Evolutionary conservation across 2,797 vertebrate genomes (phyloP), one percentile per base, ranked within the genome.

Genomic region (Lithobates pipiens): DNA sequence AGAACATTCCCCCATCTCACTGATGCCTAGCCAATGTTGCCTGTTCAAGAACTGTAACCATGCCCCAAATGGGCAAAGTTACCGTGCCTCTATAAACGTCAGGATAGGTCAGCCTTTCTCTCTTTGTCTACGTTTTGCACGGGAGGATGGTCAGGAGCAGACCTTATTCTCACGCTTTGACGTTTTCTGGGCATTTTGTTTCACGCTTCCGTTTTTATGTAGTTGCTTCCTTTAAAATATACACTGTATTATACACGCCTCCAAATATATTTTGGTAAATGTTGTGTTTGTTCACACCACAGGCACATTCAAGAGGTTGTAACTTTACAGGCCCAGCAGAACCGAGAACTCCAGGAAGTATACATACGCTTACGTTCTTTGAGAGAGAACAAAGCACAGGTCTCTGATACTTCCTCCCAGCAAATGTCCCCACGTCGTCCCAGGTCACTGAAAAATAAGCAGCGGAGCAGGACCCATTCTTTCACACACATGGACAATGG

Each of bases 231-330:
- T 46, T 46, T 46, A 11, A 39, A 46, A 46, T 13, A 3, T 46
- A 15, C 11, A 13, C 3, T 46, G 3, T 15, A 46, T 46, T 46
- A 15, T 13, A 39, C 63, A 39, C 8, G 0, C 9, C 39, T 10
- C 39, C 6, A 39, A 36, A 36, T 36, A 39, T 39, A 39, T 9
- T 13, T 25, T 4, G 4, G 29, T 32, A 70, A 10, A 23, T 21
- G 23, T 23, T 23, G 1, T 71, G 8, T 42, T 50, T 71, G 8
- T 42, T 50, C 10, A 0, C 27, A 34, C 21, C 67, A 50, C 74
- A 98, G 97, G 92, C 97, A 98, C 91, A 97, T 98, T 89, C 96
- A 95, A 89, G 97, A 98, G 88, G 97, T 98, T 89, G 96, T 98
- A 72, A 96, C 89, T 42, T 95, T 98, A 85, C 96, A 98, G 89